Percentiles rank a stretch among this genome's conserved stretches.
These are phyloP conservation scores for Drosophila pseudotakahashii DNA, from an alignment of 2,888 invertebrate species.

Conservation along the genomic window DNA sequence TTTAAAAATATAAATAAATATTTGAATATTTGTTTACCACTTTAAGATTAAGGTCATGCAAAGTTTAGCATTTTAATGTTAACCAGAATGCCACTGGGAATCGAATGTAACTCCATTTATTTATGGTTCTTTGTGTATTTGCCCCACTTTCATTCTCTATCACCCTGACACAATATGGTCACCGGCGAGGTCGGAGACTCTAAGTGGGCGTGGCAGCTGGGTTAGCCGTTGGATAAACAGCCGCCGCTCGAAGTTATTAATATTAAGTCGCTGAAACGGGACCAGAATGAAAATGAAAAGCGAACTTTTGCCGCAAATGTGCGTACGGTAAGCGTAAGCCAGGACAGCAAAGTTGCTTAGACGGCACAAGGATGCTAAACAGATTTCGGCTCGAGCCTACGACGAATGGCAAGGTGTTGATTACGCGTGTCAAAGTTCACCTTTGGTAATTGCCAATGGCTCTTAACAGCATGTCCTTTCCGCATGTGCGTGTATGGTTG, in stretches of 20 bases:
- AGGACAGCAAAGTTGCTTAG: slow-evolving; percentile 41
- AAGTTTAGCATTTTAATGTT: too few species aligned
- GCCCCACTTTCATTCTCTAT: slow-evolving; percentile 9
- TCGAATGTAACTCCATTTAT: background rate
- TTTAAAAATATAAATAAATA: too few species aligned
- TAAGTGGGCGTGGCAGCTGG: slow-evolving; percentile 21
- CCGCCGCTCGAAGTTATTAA: slow-evolving; percentile 64
- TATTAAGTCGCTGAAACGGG: slow-evolving; percentile 63
- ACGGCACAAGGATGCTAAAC: slow-evolving; percentile 57
- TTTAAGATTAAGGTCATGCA: too few species aligned
- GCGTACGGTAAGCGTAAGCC: slow-evolving; percentile 21
- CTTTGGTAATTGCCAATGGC: slow-evolving; percentile 35
- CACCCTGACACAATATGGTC: slow-evolving; percentile 25
- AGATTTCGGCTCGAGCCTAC: slow-evolving; percentile 40
- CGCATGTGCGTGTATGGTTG: slow-evolving; percentile 34
- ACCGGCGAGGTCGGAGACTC: slow-evolving; percentile 6
- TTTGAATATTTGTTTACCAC: too few species aligned
- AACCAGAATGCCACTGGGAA: too few species aligned
- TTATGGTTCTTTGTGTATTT: background rate
- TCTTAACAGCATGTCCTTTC: slow-evolving; percentile 12
- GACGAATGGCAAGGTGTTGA: slow-evolving; percentile 58
- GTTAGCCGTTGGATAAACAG: slow-evolving; percentile 28
- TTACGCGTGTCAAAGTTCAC: slow-evolving; percentile 51
- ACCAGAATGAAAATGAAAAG: slow-evolving; percentile 61
- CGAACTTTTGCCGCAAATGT: slow-evolving; percentile 52